phyloP scores from a whole-genome alignment of 2,888 invertebrate genomes.

The Mythimna albipuncta region DNA sequence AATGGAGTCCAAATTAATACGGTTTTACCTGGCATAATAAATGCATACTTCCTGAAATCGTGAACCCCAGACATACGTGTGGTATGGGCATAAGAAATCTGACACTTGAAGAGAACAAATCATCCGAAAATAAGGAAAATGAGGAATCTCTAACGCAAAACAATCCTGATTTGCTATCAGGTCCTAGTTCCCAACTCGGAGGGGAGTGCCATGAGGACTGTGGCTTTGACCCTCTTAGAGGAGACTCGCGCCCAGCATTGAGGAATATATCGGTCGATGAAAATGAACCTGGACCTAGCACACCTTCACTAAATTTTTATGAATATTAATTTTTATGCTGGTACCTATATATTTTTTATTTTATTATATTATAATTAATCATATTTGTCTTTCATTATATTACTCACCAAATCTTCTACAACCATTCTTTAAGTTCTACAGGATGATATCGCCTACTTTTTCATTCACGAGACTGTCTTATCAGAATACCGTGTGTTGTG shows the following conservation, averaged over 20 bases:
- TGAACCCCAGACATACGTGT: background rate
- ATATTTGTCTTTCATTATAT: constrained; percentile 16
- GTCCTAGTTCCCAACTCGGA: constrained; percentile 3
- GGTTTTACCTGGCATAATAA: constrained; percentile 7
- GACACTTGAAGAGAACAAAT: background rate
- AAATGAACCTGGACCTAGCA: constrained; percentile 1
- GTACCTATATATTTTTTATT: background rate
- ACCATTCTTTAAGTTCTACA: too few species aligned
- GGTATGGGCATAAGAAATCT: background rate
- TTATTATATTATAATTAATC: constrained; percentile 16
- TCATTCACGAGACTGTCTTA: too few species aligned
- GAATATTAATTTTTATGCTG: too few species aligned
- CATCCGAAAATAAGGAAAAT: constrained; percentile 1
- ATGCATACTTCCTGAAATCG: constrained; percentile 5
- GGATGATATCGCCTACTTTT: too few species aligned
- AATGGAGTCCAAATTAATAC: constrained; percentile 1
- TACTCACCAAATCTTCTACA: too few species aligned
- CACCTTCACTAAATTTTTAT: too few species aligned
- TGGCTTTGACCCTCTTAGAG: background rate
- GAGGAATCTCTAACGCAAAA: constrained; percentile 7
- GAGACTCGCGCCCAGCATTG: constrained; percentile 6
- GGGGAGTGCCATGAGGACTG: background rate
- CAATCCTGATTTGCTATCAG: constrained; percentile 15
- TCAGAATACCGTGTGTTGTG: too few species aligned
- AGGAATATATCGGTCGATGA: constrained; percentile 12